Evolutionary conservation across 2,113 vertebrate genomes (phyloP), one percentile per base, ranked within the genome.

Genomic region (Theristicus caerulescens): DNA sequence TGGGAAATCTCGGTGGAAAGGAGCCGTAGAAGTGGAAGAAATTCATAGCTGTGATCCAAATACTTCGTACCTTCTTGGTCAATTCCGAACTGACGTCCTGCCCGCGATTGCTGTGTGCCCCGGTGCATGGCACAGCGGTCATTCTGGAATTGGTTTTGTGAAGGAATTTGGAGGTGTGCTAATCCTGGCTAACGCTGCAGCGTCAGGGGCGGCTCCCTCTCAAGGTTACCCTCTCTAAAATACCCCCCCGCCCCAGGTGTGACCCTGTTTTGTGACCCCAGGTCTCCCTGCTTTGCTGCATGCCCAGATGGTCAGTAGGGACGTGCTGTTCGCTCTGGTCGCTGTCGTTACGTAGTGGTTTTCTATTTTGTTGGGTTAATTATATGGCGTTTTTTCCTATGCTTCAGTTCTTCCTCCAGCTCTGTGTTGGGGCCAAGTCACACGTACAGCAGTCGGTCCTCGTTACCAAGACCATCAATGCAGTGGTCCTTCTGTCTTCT

Each of bases 281-380:
- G 0, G 12, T 27, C 54, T 52, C 64, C 19, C 57, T 12, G 32
- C n/a, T 51, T 34, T 73, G 49, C 36, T 54, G 11, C 7, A 3
- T 16, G 27, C 38, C 25, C 55, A 10, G 10, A 7, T 2, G 2
- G 20, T 32, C 7, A 3, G n/a, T 7, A 58, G 62, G 13, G 54
- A 3, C 20, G 32, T 29, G 31, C 71, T 69, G 11, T 34, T 31
- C 21, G 5, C 65, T 58, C 70, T 57, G 19, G 16, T 40, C 7
- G 1, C 58, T 65, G 38, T 57, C 2, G 1, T 55, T 55, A 19
- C 18, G 0, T 3, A 4, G 13, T 2, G 8, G 6, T 10, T 55
- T 81, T 73, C 47, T 70, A 0, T 8, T 61, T 26, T 38, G 24
- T 26, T 40, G 4, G 32, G 25, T 49, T 44, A 25, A 40, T 34